phyloP scores from a whole-genome alignment of 2,113 vertebrate species.

The Sinocyclocheilus anshuiensis region DNA sequence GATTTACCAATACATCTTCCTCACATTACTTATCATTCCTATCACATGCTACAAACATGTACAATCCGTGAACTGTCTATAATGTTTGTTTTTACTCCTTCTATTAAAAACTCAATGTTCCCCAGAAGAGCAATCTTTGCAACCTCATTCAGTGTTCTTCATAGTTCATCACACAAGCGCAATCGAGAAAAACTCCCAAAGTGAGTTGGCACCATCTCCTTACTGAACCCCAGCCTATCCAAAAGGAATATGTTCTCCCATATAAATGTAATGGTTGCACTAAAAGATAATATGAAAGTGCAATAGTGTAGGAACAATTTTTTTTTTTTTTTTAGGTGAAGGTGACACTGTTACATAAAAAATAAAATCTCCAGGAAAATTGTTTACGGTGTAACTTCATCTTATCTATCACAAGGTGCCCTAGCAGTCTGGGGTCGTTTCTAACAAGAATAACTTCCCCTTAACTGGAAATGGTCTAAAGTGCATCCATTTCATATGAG shows the following conservation, averaged over 20 bases:
- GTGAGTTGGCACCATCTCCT: conserved; percentile 60
- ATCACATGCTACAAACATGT: neutral
- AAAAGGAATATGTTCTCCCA: conserved; percentile 58
- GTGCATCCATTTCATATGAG: conserved; percentile 49
- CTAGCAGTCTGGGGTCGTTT: conserved; percentile 41
- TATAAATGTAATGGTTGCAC: conserved; percentile 62
- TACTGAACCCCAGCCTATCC: conserved; percentile 44
- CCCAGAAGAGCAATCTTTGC: conserved; percentile 59
- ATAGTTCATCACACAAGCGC: conserved; percentile 67
- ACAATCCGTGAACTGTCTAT: conserved; percentile 1
- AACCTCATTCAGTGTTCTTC: conserved; percentile 65
- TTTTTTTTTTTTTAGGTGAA: conserved; percentile 55
- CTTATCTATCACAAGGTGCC: conserved; percentile 59
- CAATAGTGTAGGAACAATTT: conserved; percentile 51
- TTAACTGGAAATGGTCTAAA: conserved; percentile 43
- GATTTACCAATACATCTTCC: neutral
- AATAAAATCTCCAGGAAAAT: conserved; percentile 64
- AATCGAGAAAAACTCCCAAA: conserved; percentile 68
- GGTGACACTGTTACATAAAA: conserved; percentile 70
- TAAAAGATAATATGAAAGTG: conserved; percentile 68
- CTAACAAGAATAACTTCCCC: conserved; percentile 44
- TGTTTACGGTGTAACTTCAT: conserved; percentile 56
- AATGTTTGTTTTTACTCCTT: conserved; percentile 11
- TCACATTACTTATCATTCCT: neutral
- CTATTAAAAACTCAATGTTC: conserved; percentile 33